phyloP scores from a whole-genome alignment of 2,888 invertebrate species.

The Lymantria dispar region DNA sequence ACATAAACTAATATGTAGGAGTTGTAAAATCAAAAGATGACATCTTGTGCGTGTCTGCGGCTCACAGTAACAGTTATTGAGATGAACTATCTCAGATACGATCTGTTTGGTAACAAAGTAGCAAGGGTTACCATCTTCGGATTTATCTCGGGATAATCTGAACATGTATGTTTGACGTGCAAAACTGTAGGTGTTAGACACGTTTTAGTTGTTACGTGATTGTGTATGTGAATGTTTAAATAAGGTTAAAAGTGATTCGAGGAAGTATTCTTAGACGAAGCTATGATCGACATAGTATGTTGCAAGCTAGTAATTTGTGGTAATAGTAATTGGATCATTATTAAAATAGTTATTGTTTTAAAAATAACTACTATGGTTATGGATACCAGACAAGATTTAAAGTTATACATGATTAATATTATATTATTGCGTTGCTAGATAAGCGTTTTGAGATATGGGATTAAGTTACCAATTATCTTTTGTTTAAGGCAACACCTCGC shows the following conservation, averaged over 20 bases:
- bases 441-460: too few species aligned
- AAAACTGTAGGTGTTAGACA: slow-evolving; percentile 11
- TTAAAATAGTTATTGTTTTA: not conserved
- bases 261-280: not conserved
- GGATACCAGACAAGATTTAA: too few species aligned
- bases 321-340: not conserved
- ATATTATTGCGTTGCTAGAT: too few species aligned
- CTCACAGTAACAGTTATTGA: slow-evolving; percentile 23
- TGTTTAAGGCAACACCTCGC: too few species aligned
- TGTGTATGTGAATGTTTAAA: slow-evolving; percentile 1
- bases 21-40: slow-evolving; percentile 14
- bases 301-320: not conserved
- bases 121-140: slow-evolving; percentile 22
- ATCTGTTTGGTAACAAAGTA: slow-evolving; percentile 23
- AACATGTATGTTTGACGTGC: not conserved
- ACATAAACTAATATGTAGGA: not conserved
- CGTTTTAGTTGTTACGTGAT: not conserved
- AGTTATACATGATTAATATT: too few species aligned
- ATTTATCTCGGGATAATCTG: slow-evolving; percentile 15
- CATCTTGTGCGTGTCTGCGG: slow-evolving; percentile 15
- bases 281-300: not conserved
- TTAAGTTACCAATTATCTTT: too few species aligned
- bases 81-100: slow-evolving; percentile 25
- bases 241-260: not conserved
- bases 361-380: not conserved